phyloP scores from a whole-genome alignment of 1,140 invertebrate genomes.

The Oncopodura yosiiana region DNA sequence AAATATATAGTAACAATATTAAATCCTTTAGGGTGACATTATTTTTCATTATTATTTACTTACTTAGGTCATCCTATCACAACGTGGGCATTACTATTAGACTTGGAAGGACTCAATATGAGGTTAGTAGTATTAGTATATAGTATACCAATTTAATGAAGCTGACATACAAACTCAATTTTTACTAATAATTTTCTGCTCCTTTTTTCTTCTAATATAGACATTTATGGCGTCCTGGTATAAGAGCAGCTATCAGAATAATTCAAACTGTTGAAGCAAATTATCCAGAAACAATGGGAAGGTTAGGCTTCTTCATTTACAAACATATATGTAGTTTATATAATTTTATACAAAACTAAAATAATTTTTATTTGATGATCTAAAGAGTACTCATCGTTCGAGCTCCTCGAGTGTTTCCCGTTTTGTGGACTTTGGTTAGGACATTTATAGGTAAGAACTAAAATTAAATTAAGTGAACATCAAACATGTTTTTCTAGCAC shows the following conservation, averaged over 20 bases:
- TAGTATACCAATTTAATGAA: no score
- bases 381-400: constrained; percentile 72
- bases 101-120: constrained; percentile 91
- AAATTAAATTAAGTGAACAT: no score
- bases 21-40: no score
- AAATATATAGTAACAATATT: no score
- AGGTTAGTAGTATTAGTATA: no score
- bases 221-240: constrained; percentile 67
- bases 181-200: no score
- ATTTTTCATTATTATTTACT: no score
- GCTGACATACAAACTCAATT: no score
- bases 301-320: constrained; percentile 38
- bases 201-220: no score
- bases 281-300: constrained; percentile 91
- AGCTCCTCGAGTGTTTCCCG: constrained; percentile 86
- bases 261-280: constrained; percentile 92
- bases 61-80: constrained; percentile 73
- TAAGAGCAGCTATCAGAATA: constrained; percentile 67
- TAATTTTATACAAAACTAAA: background rate
- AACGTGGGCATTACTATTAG: constrained; percentile 82
- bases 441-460: constrained; percentile 83
- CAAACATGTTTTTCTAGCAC: no score
- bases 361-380: constrained; percentile 1
- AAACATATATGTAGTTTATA: background rate
- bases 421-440: constrained; percentile 91